Base-by-base conservation (phyloP, 2,113 vertebrate genomes). In the Tamias sibiricus region DNA sequence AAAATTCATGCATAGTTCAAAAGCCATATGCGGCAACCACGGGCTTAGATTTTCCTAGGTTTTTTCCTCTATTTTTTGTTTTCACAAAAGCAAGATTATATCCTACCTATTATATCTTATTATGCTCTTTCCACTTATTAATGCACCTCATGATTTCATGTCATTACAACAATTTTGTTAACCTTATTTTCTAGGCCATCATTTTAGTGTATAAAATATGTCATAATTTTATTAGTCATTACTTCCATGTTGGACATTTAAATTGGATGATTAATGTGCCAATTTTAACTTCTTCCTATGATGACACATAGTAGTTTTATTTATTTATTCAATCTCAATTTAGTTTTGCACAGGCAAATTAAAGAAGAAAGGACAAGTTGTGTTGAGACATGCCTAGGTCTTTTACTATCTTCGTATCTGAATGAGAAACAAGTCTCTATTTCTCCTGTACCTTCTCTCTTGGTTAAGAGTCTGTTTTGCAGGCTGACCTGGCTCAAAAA, bases 331-430 rank as follows among this genome's bases (percentile, higher is more conserved):
- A 42, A 42, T 64, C 42, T 72, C 24, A 32, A 32, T 80, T 77
- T 68, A 44, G 12, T 64, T 97, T 96, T 94, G 10, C 79, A 84
- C 20, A 11, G 47, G 20, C 26, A 80, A n/a, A n/a, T 95, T 74
- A 80, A 62, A 47, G 62, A 90, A 59, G 49, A 87, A 81, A n/a
- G 44, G 42, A 49, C 42, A 28, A 24, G 28, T 35, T 91, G 44
- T 69, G 49, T 54, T 19, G 68, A 80, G 57, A 76, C 19, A 22
- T 92, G 80, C 49, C 19, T 90, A 9, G 32, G 40, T 76, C 66
- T 77, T 69, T 47, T 59, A 49, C 11, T 42, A 9, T 54, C 49
- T 57, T 32, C 30, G 9, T 42, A 8, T 88, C 28, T 76, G 77
- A 64, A 71, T 86, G 30, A 47, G 8, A 94, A 26, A 26, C 42